These are phyloP conservation scores for Drosophila leonis DNA, from an alignment of 2,888 invertebrate species.

Conservation along the genomic window DNA sequence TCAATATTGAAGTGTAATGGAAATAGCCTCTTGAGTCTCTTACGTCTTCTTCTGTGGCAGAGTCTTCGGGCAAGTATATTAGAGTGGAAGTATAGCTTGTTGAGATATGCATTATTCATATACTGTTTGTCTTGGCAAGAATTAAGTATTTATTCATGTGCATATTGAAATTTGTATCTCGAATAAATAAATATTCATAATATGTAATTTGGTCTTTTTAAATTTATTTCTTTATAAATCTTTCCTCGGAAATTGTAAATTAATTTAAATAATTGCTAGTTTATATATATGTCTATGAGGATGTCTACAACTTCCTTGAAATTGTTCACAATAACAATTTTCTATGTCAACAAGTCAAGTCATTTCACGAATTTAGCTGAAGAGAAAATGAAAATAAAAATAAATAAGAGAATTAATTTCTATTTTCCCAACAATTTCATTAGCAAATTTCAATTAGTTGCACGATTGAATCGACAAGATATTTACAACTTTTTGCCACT, in stretches of 20 bases:
- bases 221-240: no score
- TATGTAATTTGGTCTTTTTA: no score
- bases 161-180: no score
- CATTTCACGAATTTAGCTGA: background rate
- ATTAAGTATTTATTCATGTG: no score
- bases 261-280: background rate
- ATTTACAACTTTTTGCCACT: conserved; percentile 66
- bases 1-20: no score
- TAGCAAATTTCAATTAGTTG: conserved; percentile 78
- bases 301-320: background rate
- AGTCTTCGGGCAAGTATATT: no score
- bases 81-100: no score
- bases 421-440: conserved; percentile 73
- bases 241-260: background rate
- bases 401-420: conserved; percentile 40
- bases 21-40: no score
- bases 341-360: background rate
- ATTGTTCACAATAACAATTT: background rate
- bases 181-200: no score
- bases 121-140: no score
- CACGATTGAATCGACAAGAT: conserved; percentile 78
- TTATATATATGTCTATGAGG: background rate
- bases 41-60: no score
- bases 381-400: conserved; percentile 9
- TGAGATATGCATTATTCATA: no score